Evolutionary conservation across 2,113 vertebrate species (phyloP), one percentile per base, ranked within the genome.

Genomic region (Strix uralensis): DNA sequence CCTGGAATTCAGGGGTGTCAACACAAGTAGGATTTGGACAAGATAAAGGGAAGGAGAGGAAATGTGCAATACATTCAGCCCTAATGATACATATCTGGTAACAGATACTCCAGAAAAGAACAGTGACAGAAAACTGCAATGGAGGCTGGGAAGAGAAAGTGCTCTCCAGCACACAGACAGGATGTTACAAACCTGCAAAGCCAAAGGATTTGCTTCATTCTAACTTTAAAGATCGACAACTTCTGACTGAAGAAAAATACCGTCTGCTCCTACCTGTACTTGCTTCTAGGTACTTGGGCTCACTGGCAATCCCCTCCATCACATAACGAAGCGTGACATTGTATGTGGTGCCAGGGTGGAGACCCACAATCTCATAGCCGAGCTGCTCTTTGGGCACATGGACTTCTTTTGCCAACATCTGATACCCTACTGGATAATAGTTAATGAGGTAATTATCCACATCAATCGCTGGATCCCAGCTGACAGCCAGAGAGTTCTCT

Each of bases 371-470:
- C 67, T 98, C 97, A 62, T 98, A 98, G 86, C 94, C 98, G 93
- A 98, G 98, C 70, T 98, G 97, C 32, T 97, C 98, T 97, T 98
- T 98, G 88, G 98, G 95, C 82, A 99, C 94, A 1, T 20, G 69
- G 91, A 98, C 91, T 96, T 98, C 90, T 93, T 98, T 92, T 75
- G 91, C 74, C 11, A 95, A 63, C 10, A 62, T 83, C 81, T 98
- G 95, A 22, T 97, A 77, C 15, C 96, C 98, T 91, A 98, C 91
- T 3, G 98, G 98, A 80, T 98, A 97, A 96, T 98, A 98, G 80
- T 95, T 98, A 79, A 99, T 88, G 69, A 99, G 77, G 61, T 99
- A 99, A 97, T 98, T 97, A 79, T 99, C 98, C 27, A 98, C 98
- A 36, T 98, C 97, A 10, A 52, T 82, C 80, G 98, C 90, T 4